Evolutionary conservation across 37 sponge, comb jelly and placozoan species (phyloP).

Genomic region (Beroe ovata): DNA sequence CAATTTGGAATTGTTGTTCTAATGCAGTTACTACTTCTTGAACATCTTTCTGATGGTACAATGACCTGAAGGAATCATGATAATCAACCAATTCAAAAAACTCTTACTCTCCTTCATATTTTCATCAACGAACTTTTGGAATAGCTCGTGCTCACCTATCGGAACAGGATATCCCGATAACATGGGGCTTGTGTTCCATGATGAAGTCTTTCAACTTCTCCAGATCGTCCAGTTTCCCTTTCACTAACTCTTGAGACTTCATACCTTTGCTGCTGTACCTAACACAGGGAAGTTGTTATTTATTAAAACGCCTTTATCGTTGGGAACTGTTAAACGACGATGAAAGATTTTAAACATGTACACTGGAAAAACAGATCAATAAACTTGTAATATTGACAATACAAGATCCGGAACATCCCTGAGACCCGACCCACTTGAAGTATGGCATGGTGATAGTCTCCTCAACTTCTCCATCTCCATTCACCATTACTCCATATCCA

Average conservation of each 20-base stretch:
- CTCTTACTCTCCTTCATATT: no score
- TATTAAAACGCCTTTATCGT: no score
- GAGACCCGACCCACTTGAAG: constrained; percentile 22
- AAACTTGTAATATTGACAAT: no score
- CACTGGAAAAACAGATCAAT: no score
- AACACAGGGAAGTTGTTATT: no score
- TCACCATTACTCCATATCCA: constrained; percentile 16
- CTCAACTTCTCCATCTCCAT: constrained; percentile 65
- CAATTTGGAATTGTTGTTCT: constrained; percentile 73
- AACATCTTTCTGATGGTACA: constrained; percentile 71
- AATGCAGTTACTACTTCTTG: constrained; percentile 70
- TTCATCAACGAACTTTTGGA: no score
- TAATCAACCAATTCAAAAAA: no score
- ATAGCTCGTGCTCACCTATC: not conserved
- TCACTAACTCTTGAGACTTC: not conserved
- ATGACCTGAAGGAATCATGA: constrained; percentile 16
- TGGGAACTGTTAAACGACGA: no score
- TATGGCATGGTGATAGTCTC: constrained; percentile 13
- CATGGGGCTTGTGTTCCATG: constrained; percentile 45
- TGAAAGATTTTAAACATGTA: no score
- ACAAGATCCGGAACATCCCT: no score
- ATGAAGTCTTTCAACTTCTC: constrained; percentile 73
- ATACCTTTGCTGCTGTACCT: constrained; percentile 1
- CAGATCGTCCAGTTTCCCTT: constrained; percentile 69
- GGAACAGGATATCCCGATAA: constrained; percentile 20